Evolutionary conservation across 2,888 invertebrate genomes (phyloP).

Genomic region (Pocota personata): DNA sequence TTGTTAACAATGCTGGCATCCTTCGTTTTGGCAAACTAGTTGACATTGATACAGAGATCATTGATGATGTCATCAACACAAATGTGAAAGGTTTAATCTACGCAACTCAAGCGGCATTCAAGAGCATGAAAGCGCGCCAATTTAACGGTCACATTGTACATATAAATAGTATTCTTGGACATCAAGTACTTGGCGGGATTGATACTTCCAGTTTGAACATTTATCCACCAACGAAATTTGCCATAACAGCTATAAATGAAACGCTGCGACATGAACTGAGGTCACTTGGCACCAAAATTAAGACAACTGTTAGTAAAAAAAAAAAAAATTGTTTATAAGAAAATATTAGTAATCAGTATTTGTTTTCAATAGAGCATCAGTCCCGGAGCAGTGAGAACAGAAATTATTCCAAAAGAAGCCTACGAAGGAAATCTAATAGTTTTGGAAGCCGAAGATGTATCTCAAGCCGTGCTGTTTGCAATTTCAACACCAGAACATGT

Average conservation of each 20-base stretch:
- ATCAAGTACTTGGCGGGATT: conserved; percentile 34
- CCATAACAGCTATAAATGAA: conserved; percentile 80
- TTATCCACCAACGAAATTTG: conserved; percentile 80
- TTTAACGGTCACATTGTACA: conserved; percentile 82
- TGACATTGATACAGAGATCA: conserved; percentile 22
- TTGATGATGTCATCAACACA: conserved; percentile 79
- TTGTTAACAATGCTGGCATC: conserved; percentile 85
- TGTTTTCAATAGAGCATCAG: conserved; percentile 20
- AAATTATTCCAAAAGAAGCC: conserved; percentile 57
- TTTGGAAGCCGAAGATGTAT: conserved; percentile 84
- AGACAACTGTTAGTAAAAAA: conserved; percentile 79
- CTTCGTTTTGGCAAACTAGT: conserved; percentile 38
- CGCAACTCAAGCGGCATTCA: conserved; percentile 82
- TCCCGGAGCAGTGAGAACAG: conserved; percentile 22
- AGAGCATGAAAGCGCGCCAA: conserved; percentile 81
- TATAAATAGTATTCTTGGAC: conserved; percentile 79
- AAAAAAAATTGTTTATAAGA: background rate
- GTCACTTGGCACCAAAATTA: conserved; percentile 78
- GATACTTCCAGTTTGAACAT: conserved; percentile 72
- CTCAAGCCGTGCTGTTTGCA: conserved; percentile 84
- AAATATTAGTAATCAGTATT: background rate
- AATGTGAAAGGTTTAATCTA: conserved; percentile 81
- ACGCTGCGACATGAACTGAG: conserved; percentile 80
- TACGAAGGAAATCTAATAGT: conserved; percentile 74
- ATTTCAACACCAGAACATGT: conserved; percentile 83